Conservation (phyloP, 2,113 vertebrate species). For the Chascanopsetta lugubris region DNA sequence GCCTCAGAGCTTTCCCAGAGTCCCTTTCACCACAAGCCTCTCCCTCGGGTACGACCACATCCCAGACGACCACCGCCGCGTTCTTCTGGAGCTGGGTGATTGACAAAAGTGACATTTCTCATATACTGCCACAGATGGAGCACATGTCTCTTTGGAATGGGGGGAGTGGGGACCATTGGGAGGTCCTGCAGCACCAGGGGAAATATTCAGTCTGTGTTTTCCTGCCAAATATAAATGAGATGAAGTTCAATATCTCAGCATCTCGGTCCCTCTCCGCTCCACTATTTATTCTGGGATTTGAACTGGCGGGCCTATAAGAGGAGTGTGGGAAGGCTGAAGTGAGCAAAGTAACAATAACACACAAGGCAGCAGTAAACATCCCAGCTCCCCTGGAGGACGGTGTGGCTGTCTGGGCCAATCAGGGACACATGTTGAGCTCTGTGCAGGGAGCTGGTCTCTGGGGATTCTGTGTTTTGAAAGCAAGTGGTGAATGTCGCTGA, state of each 20-base stretch:
- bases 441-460: background rate
- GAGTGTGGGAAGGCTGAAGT: slow-evolving; percentile 50
- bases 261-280: slow-evolving; percentile 21
- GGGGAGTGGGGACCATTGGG: background rate
- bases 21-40: slow-evolving; percentile 52
- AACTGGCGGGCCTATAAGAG: background rate
- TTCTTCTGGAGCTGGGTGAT: slow-evolving; percentile 6
- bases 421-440: slow-evolving; percentile 26
- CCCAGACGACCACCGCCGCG: slow-evolving; percentile 41
- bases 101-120: slow-evolving; percentile 2
- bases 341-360: slow-evolving; percentile 57
- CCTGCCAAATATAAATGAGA: slow-evolving; percentile 44
- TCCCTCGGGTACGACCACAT: slow-evolving; percentile 56
- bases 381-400: slow-evolving; percentile 34
- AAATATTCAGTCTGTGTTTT: slow-evolving; percentile 12
- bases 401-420: slow-evolving; percentile 21
- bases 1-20: slow-evolving; percentile 69
- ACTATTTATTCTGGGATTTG: slow-evolving; percentile 28
- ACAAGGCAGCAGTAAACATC: slow-evolving; percentile 57
- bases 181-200: slow-evolving; percentile 9
- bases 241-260: slow-evolving; percentile 23
- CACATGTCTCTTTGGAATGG: background rate
- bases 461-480: slow-evolving; percentile 4
- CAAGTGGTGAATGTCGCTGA: background rate
- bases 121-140: too few species aligned